A percentile compares a stretch with the other conserved stretches of the same genome.
Conservation (phyloP, 2,888 invertebrate species). For the Diarsia brunnea region DNA sequence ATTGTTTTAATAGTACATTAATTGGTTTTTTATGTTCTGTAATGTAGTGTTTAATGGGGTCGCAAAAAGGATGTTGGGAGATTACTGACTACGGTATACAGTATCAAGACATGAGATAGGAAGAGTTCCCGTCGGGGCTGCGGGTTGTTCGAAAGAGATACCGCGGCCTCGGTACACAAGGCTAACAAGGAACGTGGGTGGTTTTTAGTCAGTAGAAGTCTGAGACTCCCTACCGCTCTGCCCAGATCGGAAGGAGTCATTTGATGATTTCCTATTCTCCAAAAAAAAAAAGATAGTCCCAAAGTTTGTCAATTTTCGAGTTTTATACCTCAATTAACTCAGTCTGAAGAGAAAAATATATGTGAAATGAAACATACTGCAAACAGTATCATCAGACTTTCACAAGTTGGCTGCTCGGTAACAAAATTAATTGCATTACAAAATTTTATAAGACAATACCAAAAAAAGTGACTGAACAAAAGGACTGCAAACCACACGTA, state of each 20-base stretch:
- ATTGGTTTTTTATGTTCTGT: slow-evolving; percentile 81
- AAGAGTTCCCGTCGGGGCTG: too few species aligned
- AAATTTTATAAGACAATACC: not conserved
- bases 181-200: too few species aligned
- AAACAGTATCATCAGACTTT: not conserved
- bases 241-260: too few species aligned
- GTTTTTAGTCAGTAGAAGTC: too few species aligned
- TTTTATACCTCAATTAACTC: too few species aligned
- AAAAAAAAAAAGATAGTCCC: too few species aligned
- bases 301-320: too few species aligned
- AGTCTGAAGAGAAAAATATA: not conserved
- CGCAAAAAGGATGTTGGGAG: slow-evolving; percentile 54
- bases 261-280: too few species aligned
- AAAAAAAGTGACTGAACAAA: not conserved
- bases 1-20: slow-evolving; percentile 83
- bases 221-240: too few species aligned
- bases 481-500: not conserved
- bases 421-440: not conserved
- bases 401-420: not conserved
- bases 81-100: not conserved
- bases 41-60: slow-evolving; percentile 61
- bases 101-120: not conserved
- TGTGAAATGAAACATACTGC: not conserved
- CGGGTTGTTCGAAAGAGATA: too few species aligned
- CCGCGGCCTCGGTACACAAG: too few species aligned